A percentile compares a stretch with the other conserved stretches of the same genome.
Evolutionary conservation across 2,797 vertebrate species (phyloP).

Genomic region (Poecilia picta): DNA sequence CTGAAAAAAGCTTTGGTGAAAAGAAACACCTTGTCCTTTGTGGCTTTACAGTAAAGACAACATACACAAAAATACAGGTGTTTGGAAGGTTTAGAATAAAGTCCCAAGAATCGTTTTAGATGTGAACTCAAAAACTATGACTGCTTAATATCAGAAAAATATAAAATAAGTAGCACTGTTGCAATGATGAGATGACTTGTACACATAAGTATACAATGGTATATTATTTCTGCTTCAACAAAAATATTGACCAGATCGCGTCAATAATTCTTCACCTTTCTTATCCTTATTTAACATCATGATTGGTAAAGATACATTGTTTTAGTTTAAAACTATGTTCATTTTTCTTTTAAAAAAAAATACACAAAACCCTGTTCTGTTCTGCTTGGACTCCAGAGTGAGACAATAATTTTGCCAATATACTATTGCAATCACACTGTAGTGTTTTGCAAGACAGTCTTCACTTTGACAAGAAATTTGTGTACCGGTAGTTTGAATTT

Average conservation of each 20-base stretch:
- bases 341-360: neutral
- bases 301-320: neutral
- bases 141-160: neutral
- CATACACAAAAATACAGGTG: constrained; percentile 19
- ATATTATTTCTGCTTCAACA: neutral
- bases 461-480: neutral
- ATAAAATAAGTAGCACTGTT: neutral
- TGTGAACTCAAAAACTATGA: neutral
- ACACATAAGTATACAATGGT: neutral
- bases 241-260: neutral
- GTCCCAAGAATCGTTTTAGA: constrained; percentile 18
- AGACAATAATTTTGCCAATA: neutral
- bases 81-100: constrained; percentile 39
- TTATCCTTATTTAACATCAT: neutral
- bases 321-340: neutral
- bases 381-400: neutral
- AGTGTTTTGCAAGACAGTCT: neutral
- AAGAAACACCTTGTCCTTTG: constrained; percentile 39
- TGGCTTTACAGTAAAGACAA: constrained; percentile 15
- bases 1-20: constrained; percentile 20
- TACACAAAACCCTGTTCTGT: neutral
- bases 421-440: neutral
- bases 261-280: neutral
- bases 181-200: neutral
- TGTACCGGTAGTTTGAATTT: neutral